Evolutionary conservation across 2,888 invertebrate genomes (phyloP), one percentile per base, ranked within the genome.

Genomic region (Beris morrisii): DNA sequence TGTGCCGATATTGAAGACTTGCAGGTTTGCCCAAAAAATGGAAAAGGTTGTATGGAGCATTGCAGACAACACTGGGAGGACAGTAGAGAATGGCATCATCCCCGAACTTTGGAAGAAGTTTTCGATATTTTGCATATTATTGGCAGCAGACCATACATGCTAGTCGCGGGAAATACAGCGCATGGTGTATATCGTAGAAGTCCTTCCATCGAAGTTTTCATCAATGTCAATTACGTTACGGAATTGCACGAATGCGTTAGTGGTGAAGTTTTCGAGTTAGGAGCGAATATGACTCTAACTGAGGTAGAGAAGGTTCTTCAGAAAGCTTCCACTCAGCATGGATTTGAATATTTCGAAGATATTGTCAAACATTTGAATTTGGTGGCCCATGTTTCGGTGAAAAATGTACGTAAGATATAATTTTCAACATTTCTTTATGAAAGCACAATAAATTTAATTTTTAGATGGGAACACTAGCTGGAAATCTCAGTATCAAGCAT

Each of bases 131-230:
- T 89, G 50, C 71, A 75, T 7, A 78, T 77, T 53, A 81, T 84
- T 71, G 70, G 78, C 32, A 75, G 78, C 4, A 80, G 79, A 31
- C 87, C 52, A 12, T 89, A 87, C 72, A 82, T 84, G 71, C 75
- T 91, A 0, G 84, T 91, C 4, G 88, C 85, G 43, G 90, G 91
- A 11, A 90, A 90, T 74, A 90, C 90, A 4, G 88, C 86, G 12
- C 86, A 84, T 78, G 91, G 90, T 5, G 76, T 79, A 5, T 79
- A 74, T 69, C 74, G 75, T n/a, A 52, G 70, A 22, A 61, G 43
- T 45, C 32, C 54, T 7, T n/a, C 63, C 43, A 55, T 67, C 65
- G 79, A 82, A 70, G 75, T 84, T 5, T 83, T 86, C 52, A 85
- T 90, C 64, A 88, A 89, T 71, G 80, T 89, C 2, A 83, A 82